A percentile compares a stretch with the other conserved stretches of the same genome.
Conservation (phyloP, 37 sponge, comb jelly and placozoan genomes). For the Hormiphora californensis region DNA sequence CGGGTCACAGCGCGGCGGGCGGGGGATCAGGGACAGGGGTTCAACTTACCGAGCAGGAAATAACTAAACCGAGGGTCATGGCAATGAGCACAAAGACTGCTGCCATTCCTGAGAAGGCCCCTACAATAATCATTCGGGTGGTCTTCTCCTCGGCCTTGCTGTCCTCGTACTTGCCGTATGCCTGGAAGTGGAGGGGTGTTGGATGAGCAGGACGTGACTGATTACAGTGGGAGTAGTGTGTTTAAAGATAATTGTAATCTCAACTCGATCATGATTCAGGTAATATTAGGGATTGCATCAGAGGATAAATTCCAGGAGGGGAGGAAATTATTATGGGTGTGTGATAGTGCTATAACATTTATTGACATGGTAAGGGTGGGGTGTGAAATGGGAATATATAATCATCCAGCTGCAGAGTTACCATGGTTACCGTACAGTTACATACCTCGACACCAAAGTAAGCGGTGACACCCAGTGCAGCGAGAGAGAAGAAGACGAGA, state of each 20-base stretch:
- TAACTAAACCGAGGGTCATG: background rate
- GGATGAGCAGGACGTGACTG: too few species aligned
- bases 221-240: too few species aligned
- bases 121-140: background rate
- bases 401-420: background rate
- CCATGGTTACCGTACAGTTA: background rate
- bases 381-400: too few species aligned
- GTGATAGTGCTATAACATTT: too few species aligned
- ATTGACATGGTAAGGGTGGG: too few species aligned
- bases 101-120: slow-evolving; percentile 17
- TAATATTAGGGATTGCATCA: too few species aligned
- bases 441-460: background rate
- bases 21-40: background rate
- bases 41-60: slow-evolving; percentile 35
- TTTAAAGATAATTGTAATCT: too few species aligned
- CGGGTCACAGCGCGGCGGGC: background rate
- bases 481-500: background rate
- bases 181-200: too few species aligned
- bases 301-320: too few species aligned
- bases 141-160: background rate
- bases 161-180: background rate
- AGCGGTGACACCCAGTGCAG: slow-evolving; percentile 7
- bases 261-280: too few species aligned
- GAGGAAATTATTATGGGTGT: too few species aligned
- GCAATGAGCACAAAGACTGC: slow-evolving; percentile 10